A percentile compares a stretch with the other conserved stretches of the same genome.
These are phyloP conservation scores for Tenualosa ilisha DNA, from an alignment of 2,797 vertebrate species.

Conservation along the genomic window DNA sequence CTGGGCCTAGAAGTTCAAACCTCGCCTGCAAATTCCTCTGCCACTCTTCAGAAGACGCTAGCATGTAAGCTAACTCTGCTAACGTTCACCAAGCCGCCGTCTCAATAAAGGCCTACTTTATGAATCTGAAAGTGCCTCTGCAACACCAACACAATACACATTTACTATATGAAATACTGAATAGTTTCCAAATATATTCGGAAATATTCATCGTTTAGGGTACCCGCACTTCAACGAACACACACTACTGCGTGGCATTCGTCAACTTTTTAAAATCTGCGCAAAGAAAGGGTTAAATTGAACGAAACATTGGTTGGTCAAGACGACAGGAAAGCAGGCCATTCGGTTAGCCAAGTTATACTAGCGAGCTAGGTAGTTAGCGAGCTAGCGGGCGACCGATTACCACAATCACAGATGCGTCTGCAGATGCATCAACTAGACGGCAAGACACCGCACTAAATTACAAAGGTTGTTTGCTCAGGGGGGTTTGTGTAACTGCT, in stretches of 20 bases:
- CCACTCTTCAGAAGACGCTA: conserved; percentile 28
- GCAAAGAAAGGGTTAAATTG: conserved; percentile 67
- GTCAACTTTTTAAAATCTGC: conserved; percentile 32
- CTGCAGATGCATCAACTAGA: conserved; percentile 15
- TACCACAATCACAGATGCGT: conserved; percentile 57
- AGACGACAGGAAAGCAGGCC: conserved; percentile 59
- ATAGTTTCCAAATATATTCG: neutral
- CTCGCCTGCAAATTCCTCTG: conserved; percentile 32
- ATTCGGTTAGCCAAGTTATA: conserved; percentile 59
- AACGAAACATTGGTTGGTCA: conserved; percentile 61
- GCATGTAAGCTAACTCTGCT: conserved; percentile 33
- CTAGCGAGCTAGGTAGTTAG: conserved; percentile 64
- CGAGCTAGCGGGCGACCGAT: conserved; percentile 60
- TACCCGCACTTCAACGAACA: neutral
- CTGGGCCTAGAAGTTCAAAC: conserved; percentile 26
- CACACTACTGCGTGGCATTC: conserved; percentile 18
- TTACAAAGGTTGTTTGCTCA: conserved; percentile 15
- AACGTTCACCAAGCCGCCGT: conserved; percentile 29
- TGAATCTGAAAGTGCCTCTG: conserved; percentile 27
- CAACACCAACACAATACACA: conserved; percentile 33
- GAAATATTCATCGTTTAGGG: neutral
- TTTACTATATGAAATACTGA: neutral
- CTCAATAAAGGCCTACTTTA: conserved; percentile 42
- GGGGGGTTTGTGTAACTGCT: conserved; percentile 13
- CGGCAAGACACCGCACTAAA: conserved; percentile 15